phyloP scores from a whole-genome alignment of 2,888 invertebrate species.

The Sicus ferrugineus region DNA sequence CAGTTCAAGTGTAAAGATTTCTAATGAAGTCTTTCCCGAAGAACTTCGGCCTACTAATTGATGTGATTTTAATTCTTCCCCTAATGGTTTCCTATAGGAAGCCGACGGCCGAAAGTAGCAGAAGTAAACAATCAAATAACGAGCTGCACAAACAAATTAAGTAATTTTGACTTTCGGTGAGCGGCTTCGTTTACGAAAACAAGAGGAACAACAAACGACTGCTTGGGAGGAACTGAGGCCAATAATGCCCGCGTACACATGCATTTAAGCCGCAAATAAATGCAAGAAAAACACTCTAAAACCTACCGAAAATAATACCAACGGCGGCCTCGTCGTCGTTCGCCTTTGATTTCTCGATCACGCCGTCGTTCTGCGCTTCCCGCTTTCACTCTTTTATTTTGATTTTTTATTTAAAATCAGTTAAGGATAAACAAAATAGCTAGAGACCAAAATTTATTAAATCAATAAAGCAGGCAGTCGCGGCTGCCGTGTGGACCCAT shows the following conservation, averaged over 20 bases:
- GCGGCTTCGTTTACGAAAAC: neutral
- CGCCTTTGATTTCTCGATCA: constrained; percentile 17
- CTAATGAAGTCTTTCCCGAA: too few relatives aligned
- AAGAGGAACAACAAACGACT: constrained; percentile 10
- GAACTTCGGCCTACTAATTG: too few relatives aligned
- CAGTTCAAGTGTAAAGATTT: too few relatives aligned
- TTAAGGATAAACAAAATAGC: constrained; percentile 20
- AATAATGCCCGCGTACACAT: constrained; percentile 22
- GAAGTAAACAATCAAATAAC: constrained; percentile 8
- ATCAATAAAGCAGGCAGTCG: constrained; percentile 11
- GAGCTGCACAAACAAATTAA: constrained; percentile 19
- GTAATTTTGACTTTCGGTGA: constrained; percentile 9
- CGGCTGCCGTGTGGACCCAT: neutral
- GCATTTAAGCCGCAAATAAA: constrained; percentile 30
- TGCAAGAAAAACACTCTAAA: constrained; percentile 28
- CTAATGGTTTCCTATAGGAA: neutral
- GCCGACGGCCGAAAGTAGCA: neutral
- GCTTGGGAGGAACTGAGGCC: constrained; percentile 24
- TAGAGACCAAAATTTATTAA: constrained; percentile 8
- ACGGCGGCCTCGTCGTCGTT: constrained; percentile 17
- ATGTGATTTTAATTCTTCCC: too few relatives aligned
- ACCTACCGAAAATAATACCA: constrained; percentile 22
- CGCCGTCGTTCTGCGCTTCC: constrained; percentile 16
- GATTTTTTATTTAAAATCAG: constrained; percentile 20
- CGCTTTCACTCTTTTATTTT: neutral